Evolutionary conservation across 2,888 invertebrate species (phyloP).

Genomic region (Tinea pellionella): DNA sequence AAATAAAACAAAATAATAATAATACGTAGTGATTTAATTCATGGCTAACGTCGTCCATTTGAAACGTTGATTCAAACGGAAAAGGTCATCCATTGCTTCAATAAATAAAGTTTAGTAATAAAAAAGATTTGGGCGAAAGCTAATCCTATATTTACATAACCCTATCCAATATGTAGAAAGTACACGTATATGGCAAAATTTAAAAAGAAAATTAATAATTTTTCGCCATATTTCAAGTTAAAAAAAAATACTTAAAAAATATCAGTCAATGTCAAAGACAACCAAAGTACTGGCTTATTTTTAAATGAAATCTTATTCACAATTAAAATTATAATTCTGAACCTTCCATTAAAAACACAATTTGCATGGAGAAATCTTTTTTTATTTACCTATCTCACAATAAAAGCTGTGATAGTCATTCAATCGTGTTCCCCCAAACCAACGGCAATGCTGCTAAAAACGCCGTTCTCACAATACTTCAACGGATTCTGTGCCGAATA

Average conservation of each 20-base stretch:
- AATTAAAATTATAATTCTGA: not conserved
- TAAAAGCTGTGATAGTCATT: too few relatives aligned
- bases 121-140: not conserved
- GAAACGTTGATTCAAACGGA: constrained; percentile 56
- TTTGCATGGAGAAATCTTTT: too few relatives aligned
- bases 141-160: constrained; percentile 50
- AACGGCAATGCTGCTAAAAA: too few relatives aligned
- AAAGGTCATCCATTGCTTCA: constrained; percentile 58
- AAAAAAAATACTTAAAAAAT: constrained; percentile 34
- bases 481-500: too few relatives aligned
- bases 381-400: too few relatives aligned
- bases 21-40: constrained; percentile 28
- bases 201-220: not conserved
- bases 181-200: not conserved
- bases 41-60: constrained; percentile 65
- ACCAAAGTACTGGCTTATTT: constrained; percentile 52
- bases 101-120: constrained; percentile 44
- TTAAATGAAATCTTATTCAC: not conserved
- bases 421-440: too few relatives aligned
- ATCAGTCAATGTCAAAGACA: constrained; percentile 58
- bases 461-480: too few relatives aligned
- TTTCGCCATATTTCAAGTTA: not conserved
- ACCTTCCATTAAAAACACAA: too few relatives aligned
- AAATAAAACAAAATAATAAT: constrained; percentile 4
- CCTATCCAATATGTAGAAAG: not conserved